Conservation (phyloP, 2,113 vertebrate genomes). For the Phainopepla nitens region DNA sequence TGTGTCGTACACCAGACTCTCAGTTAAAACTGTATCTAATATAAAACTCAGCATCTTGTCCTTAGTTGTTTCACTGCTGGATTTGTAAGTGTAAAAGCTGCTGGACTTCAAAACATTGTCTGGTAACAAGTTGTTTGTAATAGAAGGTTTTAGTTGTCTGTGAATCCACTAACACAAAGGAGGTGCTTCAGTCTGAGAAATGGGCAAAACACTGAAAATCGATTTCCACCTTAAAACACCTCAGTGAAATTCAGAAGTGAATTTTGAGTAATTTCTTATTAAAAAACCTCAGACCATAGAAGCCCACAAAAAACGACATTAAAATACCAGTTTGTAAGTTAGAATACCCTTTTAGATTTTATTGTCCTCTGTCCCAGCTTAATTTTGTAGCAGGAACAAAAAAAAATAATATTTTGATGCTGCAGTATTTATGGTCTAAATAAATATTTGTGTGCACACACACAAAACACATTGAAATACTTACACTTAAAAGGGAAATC, state of each 20-base stretch:
- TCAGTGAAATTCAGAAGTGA: neutral
- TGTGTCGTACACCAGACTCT: neutral
- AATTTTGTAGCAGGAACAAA: neutral
- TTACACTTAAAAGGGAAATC: neutral
- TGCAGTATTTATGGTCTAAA: neutral
- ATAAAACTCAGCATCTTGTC: neutral
- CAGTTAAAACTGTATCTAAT: neutral
- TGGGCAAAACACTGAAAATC: neutral
- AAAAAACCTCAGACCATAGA: neutral
- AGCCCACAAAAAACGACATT: accelerated
- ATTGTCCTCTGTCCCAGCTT: neutral
- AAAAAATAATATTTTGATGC: neutral
- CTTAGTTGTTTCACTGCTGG: neutral
- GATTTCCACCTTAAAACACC: neutral
- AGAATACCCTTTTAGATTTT: neutral
- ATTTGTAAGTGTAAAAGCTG: neutral
- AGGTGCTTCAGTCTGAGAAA: neutral
- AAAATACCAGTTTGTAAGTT: neutral
- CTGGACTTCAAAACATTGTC: neutral
- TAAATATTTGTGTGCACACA: neutral
- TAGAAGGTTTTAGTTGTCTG: neutral
- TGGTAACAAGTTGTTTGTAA: neutral
- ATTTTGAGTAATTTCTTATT: neutral
- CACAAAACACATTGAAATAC: neutral
- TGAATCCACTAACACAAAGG: neutral